Conservation (phyloP, 2,888 invertebrate genomes). For the Nephrocerus scutellatus region DNA sequence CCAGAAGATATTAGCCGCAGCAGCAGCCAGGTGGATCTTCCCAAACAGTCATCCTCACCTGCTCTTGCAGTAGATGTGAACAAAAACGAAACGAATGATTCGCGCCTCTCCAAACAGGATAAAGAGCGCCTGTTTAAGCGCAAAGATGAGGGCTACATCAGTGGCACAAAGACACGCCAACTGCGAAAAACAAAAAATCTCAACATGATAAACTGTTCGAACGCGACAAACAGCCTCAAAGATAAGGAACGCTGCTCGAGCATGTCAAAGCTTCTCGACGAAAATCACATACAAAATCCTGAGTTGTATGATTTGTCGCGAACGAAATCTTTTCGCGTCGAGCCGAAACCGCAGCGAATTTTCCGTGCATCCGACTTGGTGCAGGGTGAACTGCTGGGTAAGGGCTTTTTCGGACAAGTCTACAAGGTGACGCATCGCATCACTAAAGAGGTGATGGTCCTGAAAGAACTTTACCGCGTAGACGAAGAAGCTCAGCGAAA, state of each 20-base stretch:
- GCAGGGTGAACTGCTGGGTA: conserved; percentile 80
- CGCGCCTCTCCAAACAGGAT: conserved; percentile 31
- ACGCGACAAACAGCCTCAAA: conserved; percentile 44
- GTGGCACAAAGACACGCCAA: conserved; percentile 57
- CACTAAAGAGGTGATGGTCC: conserved; percentile 90
- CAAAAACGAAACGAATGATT: conserved; percentile 50
- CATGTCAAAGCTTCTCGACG: conserved; percentile 75
- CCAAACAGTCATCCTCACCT: too few species aligned
- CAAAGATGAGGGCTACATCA: conserved; percentile 50
- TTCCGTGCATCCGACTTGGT: conserved; percentile 88
- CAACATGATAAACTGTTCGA: conserved; percentile 28
- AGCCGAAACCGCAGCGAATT: conserved; percentile 60
- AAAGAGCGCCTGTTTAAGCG: conserved; percentile 43
- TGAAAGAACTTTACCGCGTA: conserved; percentile 86
- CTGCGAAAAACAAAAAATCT: conserved; percentile 52
- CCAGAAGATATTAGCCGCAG: conserved; percentile 64
- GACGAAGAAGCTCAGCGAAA: conserved; percentile 92
- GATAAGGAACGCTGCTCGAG: conserved; percentile 81
- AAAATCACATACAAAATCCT: conserved; percentile 50
- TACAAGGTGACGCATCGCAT: conserved; percentile 85
- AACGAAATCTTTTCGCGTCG: conserved; percentile 75
- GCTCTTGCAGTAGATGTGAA: conserved; percentile 19
- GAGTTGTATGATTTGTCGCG: conserved; percentile 66
- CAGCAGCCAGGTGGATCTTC: conserved; percentile 49
- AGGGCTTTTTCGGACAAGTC: conserved; percentile 92